Base-by-base conservation (phyloP, 2,888 invertebrate species). In the Phasia obesa region DNA sequence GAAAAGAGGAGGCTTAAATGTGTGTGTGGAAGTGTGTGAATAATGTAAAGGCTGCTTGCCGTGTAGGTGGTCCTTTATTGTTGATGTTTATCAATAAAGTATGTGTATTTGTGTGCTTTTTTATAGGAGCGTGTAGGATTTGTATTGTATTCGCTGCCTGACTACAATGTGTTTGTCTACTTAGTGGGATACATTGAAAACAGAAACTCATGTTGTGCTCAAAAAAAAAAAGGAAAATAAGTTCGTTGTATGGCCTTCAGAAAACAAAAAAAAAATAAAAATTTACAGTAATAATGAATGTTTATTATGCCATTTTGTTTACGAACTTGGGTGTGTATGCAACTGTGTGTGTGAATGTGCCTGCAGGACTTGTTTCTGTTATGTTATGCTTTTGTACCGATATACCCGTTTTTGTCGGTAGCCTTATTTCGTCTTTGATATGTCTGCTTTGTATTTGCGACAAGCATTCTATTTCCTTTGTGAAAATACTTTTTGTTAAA, bases 231-330 rank as follows among this genome's bases (percentile, higher is more conserved):
- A 44, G 64, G 35, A 2, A 23, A 57, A 74, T 69, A 83, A 71
- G 79, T 83, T 83, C 75, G 70, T 75, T 83, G 70, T 49, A 83
- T 83, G 83, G 83, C 83, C 83, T 83, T 83, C 83, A 83, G 75
- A 83, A 78, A 19, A 31, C 15, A 57, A 19, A 51, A 53, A 2
- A 0, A 47, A 51, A 59, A 25, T 47, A 35, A 77, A 44, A 35
- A 77, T 27, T 35, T n/a, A 9, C 47, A 62, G 35, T 55, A 67
- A 74, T 49, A 80, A 80, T 74, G 62, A 74, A 79, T 73, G 51
- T 80, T 55, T 70, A 67, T 74, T 74, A 64, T 69, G 44, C 5
- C 55, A 49, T 62, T 64, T 73, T 65, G 51, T 59, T 64, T 27
- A 27, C 42, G 73, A 17, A 35, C 51, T 44, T 71, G 57, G 51